A percentile compares a stretch with the other conserved stretches of the same genome.
Evolutionary conservation across 2,797 vertebrate genomes (phyloP).

Genomic region (Linurgus olivaceus): DNA sequence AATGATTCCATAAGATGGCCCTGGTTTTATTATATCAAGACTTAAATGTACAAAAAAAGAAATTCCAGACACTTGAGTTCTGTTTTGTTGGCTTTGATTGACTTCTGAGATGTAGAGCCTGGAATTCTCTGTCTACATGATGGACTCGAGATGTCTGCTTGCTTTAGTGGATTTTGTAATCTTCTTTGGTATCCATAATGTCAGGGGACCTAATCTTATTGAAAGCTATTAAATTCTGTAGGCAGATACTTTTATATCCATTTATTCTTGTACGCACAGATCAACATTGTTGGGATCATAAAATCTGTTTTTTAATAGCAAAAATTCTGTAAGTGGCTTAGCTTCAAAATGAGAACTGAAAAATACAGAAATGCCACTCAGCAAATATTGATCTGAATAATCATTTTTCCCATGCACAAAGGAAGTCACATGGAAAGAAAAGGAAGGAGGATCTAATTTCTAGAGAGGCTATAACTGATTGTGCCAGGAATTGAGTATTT

Average conservation of each 20-base stretch:
- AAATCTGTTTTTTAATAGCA: background rate
- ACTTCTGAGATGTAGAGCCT: background rate
- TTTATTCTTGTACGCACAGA: background rate
- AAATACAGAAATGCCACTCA: background rate
- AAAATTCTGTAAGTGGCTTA: background rate
- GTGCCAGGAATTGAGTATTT: background rate
- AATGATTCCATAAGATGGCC: background rate
- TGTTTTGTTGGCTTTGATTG: background rate
- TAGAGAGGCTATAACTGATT: background rate
- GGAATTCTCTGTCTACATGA: background rate
- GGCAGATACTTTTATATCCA: background rate
- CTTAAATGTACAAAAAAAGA: background rate
- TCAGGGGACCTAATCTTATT: background rate
- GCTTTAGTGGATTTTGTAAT: background rate
- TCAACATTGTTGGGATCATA: background rate
- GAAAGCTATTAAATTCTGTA: background rate
- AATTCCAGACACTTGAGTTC: background rate
- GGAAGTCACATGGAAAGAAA: background rate
- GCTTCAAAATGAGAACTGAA: background rate
- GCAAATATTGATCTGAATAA: background rate
- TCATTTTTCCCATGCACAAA: background rate
- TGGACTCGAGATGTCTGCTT: background rate
- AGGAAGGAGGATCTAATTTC: background rate
- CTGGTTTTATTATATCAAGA: background rate
- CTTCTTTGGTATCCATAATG: background rate